Base-by-base conservation (phyloP, 2,888 invertebrate species). In the Melanostoma scalare region DNA sequence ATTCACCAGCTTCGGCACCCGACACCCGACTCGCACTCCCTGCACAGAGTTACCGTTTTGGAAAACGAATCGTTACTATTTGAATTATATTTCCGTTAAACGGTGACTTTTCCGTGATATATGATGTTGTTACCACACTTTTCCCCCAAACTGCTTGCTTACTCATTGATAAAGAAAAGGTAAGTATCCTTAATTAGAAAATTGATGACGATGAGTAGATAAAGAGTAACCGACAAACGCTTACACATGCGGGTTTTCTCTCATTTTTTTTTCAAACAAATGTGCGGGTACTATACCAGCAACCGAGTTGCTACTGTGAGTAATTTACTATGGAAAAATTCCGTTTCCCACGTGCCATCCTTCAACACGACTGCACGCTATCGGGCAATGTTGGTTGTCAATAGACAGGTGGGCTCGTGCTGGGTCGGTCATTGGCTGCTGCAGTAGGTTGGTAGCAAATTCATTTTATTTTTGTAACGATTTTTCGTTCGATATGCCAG, bases 101-200 rank as follows among this genome's bases (percentile, higher is more conserved):
- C 68, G 55, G 20, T 63, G 38, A 9, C 35, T 60, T 44, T 44
- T 20, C 44, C 65, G 44, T 20, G 33, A 33, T 42, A 36, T n/a
- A 48, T 38, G 35, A 20, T 10, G 53, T 52, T 20, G 20, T 20
- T 20, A 20, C 20, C 20, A 1, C 20, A 20, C 20, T 20, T 38
- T 44, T 60, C 35, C 53, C 38, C 44, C n/a, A 4, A 30, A n/a
- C n/a, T n/a, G n/a, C n/a, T n/a, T n/a, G n/a, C 9, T 44, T 20
- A 20, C 1, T 38, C 35, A 61, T 42, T 73, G 73, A 69, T 67
- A 44, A 48, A 20, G n/a, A 31, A 36, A 4, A 35, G 3, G n/a
- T n/a, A 35, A 78, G 82, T 78, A 53, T 82, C 82, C 78, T 82
- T 78, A 82, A 82, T 82, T 78, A 73, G 78, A 6, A 74, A 82